Evolutionary conservation across 2,888 invertebrate genomes (phyloP).

Genomic region (Lepidonotus clava): DNA sequence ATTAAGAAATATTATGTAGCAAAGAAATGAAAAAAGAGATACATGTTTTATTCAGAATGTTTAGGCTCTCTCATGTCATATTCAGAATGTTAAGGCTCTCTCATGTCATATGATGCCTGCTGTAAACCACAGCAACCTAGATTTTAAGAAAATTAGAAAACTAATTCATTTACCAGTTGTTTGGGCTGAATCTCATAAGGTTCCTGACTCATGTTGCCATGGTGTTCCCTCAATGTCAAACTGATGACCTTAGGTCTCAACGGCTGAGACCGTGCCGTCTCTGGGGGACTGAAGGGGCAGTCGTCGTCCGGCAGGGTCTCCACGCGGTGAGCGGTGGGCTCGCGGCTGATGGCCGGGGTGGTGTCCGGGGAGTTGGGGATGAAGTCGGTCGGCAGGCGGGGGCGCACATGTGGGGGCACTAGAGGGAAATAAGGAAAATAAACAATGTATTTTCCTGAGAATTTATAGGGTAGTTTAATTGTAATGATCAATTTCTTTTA

Average conservation of each 20-base stretch:
- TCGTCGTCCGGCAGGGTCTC: background rate
- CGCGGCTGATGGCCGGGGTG: slow-evolving; percentile 65
- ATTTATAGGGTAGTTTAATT: no score
- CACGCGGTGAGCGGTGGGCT: slow-evolving; percentile 46
- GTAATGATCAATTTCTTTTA: no score
- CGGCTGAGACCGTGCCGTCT: background rate
- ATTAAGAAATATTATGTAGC: no score
- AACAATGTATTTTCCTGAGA: no score
- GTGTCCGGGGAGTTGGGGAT: slow-evolving; percentile 74
- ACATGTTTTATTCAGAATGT: no score
- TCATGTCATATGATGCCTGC: no score
- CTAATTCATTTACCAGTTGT: slow-evolving; percentile 74
- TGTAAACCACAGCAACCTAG: no score
- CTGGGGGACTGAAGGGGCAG: background rate
- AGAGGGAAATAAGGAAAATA: no score
- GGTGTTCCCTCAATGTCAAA: slow-evolving; percentile 70
- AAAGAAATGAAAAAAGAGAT: no score
- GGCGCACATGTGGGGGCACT: background rate
- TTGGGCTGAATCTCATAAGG: slow-evolving; percentile 72
- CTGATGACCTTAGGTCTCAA: slow-evolving; percentile 68
- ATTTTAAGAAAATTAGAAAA: no score
- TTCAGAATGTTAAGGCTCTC: no score
- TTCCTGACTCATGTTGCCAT: slow-evolving; percentile 66
- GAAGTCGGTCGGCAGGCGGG: slow-evolving; percentile 69
- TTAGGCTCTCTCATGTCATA: no score